Conservation (phyloP, 2,113 vertebrate genomes). For the Nothoprocta pentlandii region DNA sequence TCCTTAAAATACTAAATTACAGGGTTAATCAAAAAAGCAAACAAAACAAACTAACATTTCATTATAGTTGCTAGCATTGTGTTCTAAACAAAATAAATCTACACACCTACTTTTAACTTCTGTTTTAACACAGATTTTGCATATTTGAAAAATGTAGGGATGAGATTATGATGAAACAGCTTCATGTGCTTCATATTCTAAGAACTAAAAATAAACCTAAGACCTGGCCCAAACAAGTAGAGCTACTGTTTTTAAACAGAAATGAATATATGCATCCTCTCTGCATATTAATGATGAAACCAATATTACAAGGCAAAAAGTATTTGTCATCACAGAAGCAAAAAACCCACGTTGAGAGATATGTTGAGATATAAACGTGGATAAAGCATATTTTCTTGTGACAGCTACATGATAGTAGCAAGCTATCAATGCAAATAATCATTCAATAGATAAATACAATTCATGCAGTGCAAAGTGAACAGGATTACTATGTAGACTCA, state of each 20-base stretch:
- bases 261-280: not conserved
- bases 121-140: not conserved
- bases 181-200: not conserved
- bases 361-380: not conserved
- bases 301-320: not conserved
- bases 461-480: not conserved
- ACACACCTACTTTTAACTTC: not conserved
- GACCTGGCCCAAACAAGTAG: not conserved
- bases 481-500: not conserved
- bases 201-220: not conserved
- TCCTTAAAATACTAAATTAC: not conserved
- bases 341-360: not conserved
- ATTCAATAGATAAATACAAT: not conserved
- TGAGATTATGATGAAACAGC: not conserved
- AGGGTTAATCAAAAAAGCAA: not conserved
- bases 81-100: not conserved
- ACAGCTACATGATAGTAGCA: not conserved
- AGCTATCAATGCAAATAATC: not conserved
- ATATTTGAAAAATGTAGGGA: not conserved
- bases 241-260: not conserved
- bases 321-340: not conserved
- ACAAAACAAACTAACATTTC: not conserved
- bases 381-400: not conserved
- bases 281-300: not conserved
- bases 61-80: not conserved